Percentiles rank a stretch among this genome's conserved stretches.
phyloP scores from a whole-genome alignment of 2,113 vertebrate species.

The Planiliza haematocheilus region DNA sequence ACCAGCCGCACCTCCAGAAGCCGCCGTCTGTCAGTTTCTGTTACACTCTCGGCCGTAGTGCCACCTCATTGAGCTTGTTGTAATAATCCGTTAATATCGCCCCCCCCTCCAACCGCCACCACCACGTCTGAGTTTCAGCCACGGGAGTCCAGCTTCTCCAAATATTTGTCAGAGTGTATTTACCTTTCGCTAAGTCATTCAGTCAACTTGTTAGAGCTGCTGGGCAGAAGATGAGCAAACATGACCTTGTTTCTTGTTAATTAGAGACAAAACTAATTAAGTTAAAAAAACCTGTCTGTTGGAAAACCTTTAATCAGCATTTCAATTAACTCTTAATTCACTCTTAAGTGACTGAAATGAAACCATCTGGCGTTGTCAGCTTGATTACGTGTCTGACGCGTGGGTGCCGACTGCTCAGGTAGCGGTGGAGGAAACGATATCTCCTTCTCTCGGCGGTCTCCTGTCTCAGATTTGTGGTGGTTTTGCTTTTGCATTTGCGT shows the following conservation, averaged over 20 bases:
- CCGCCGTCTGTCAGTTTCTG: conserved; percentile 36
- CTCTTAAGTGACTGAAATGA: conserved; percentile 12
- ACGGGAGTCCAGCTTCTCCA: neutral
- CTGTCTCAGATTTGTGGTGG: neutral
- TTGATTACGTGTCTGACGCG: conserved; percentile 2
- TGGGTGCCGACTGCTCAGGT: conserved; percentile 2
- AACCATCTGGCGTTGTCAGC: conserved; percentile 24
- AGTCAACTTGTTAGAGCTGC: neutral
- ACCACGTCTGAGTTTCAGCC: neutral
- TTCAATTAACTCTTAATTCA: neutral
- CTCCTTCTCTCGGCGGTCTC: conserved; percentile 4
- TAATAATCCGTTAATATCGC: conserved; percentile 13
- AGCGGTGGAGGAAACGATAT: neutral
- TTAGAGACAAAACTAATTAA: neutral
- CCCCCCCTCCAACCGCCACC: conserved; percentile 9
- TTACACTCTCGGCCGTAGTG: conserved; percentile 22
- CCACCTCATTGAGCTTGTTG: conserved; percentile 27
- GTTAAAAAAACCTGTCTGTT: neutral
- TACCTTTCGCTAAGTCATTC: neutral
- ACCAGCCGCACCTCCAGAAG: conserved; percentile 1
- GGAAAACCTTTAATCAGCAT: neutral
- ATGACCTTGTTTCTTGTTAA: neutral
- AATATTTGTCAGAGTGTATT: conserved; percentile 23
- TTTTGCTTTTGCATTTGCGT: conserved; percentile 32
- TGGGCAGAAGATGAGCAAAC: no score